These are phyloP conservation scores for Syngnathus typhle DNA, from an alignment of 2,113 vertebrate species.

Conservation along the genomic window DNA sequence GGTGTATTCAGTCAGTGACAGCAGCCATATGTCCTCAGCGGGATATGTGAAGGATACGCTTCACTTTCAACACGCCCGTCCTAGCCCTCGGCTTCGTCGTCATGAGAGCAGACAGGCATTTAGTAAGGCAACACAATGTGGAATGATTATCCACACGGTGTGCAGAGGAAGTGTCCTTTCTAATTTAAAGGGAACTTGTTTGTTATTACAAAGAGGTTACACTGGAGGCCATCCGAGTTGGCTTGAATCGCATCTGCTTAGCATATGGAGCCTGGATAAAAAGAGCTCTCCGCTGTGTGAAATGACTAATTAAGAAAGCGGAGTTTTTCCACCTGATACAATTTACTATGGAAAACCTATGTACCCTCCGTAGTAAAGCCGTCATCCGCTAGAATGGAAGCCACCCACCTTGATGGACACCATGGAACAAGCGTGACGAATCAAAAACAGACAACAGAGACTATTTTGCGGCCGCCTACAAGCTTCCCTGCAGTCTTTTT, in stretches of 20 bases:
- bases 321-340: conserved; percentile 49
- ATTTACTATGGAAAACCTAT: conserved; percentile 55
- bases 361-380: conserved; percentile 30
- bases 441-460: conserved; percentile 33
- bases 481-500: conserved; percentile 23
- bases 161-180: conserved; percentile 31
- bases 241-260: conserved; percentile 52
- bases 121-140: conserved; percentile 17
- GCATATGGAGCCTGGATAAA: conserved; percentile 36
- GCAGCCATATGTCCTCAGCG: conserved; percentile 45
- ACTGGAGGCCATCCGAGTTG: conserved; percentile 22
- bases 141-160: conserved; percentile 34
- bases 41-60: conserved; percentile 54
- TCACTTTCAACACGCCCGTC: conserved; percentile 36
- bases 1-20: conserved; percentile 29
- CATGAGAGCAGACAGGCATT: conserved; percentile 31
- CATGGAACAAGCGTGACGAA: conserved; percentile 17
- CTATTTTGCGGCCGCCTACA: conserved; percentile 21
- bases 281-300: conserved; percentile 21
- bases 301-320: conserved; percentile 45
- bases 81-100: conserved; percentile 35
- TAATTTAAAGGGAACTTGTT: conserved; percentile 38
- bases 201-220: conserved; percentile 43
- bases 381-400: conserved; percentile 31
- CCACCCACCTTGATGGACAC: conserved; percentile 54